These are phyloP conservation scores for Gobius niger DNA, from an alignment of 2,113 vertebrate species.

Conservation along the genomic window DNA sequence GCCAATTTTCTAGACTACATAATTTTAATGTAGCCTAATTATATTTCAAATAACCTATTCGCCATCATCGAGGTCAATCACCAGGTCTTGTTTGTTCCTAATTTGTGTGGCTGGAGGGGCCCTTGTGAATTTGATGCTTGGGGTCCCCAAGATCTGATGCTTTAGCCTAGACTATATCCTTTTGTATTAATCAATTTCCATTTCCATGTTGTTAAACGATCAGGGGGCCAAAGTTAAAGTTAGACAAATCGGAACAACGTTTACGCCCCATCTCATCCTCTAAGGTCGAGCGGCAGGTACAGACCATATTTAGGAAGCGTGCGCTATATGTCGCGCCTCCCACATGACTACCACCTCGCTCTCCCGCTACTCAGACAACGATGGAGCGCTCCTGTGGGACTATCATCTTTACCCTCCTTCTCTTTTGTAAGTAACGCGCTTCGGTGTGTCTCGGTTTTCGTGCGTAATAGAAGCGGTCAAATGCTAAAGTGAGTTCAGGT, in stretches of 20 bases:
- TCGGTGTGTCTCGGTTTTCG: neutral
- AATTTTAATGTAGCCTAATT: no score
- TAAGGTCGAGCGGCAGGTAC: neutral
- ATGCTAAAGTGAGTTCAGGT: neutral
- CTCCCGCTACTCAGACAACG: neutral
- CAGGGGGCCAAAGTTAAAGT: no score
- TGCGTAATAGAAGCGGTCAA: neutral
- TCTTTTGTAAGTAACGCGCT: conserved; percentile 52
- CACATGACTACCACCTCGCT: neutral
- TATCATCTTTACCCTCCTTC: conserved; percentile 16
- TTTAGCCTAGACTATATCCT: neutral
- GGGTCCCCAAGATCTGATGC: neutral
- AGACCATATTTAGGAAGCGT: conserved; percentile 34
- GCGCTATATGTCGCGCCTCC: conserved; percentile 38
- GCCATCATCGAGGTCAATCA: no score
- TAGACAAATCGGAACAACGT: no score
- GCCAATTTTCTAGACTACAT: no score
- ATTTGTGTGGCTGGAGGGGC: no score
- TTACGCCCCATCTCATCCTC: neutral
- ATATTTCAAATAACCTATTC: no score
- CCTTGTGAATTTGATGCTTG: no score
- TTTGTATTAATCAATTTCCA: no score
- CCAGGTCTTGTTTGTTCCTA: no score
- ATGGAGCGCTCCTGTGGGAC: conserved; percentile 50
- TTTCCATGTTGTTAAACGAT: no score